A percentile compares a stretch with the other conserved stretches of the same genome.
These are phyloP conservation scores for Eurystomus gularis DNA, from an alignment of 2,113 vertebrate genomes.

Conservation along the genomic window DNA sequence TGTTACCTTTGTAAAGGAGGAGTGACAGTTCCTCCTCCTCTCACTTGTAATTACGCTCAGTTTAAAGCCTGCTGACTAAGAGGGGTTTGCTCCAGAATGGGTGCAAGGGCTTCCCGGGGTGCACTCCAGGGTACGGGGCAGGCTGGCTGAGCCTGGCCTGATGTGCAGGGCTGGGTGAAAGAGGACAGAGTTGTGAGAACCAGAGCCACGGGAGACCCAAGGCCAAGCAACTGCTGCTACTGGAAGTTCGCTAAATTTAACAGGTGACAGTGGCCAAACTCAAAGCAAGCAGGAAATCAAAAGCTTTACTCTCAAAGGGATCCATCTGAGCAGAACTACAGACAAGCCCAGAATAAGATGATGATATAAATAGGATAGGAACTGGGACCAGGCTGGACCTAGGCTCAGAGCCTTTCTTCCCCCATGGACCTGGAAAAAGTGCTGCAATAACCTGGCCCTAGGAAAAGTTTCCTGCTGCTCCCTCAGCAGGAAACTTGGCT, in stretches of 20 bases:
- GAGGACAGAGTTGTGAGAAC: not conserved
- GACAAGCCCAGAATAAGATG: not conserved
- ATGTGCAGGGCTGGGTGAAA: rapidly evolving
- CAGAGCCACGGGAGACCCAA: rapidly evolving
- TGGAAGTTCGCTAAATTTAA: constrained; percentile 43
- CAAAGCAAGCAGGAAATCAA: not conserved
- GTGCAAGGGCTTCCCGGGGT: no score
- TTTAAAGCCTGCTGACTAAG: not conserved
- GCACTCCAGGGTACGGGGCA: rapidly evolving
- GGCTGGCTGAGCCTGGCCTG: not conserved
- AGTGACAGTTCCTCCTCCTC: not conserved
- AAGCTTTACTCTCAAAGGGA: not conserved
- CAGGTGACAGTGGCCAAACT: constrained; percentile 53
- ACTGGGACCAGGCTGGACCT: not conserved
- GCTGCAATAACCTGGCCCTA: not conserved
- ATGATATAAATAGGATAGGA: not conserved
- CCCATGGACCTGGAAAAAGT: not conserved
- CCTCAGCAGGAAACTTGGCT: not conserved
- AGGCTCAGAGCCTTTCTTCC: not conserved
- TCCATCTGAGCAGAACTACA: not conserved
- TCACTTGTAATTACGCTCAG: not conserved
- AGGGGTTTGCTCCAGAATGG: not conserved
- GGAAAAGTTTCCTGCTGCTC: constrained; percentile 38
- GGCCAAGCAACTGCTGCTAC: not conserved
- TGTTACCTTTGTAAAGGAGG: not conserved